Evolutionary conservation across 1,140 invertebrate species (phyloP), one percentile per base, ranked within the genome.

Genomic region (Anastatus disparis): DNA sequence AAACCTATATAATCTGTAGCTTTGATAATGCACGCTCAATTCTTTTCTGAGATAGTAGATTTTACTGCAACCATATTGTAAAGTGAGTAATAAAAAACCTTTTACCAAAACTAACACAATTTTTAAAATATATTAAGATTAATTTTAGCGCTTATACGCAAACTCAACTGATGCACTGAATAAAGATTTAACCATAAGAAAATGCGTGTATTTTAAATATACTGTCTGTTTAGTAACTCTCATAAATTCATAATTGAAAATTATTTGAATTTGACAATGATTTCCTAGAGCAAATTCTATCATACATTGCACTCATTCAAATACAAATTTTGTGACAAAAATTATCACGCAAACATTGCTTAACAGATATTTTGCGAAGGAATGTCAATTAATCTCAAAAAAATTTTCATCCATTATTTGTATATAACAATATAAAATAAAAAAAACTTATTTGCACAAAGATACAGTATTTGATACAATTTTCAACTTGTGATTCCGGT

Each of bases 341-440:
- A 38, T 38, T 38, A 38, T 38, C 35, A 38, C 35, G 17, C n/a
- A 46, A 24, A 42, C 44, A 44, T 66, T 42, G 48, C 24, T 40
- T 27, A 24, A 53, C 22, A 55, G 24, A 31, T 27, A 46, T 10
- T 46, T 46, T 20, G 27, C 24, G 2, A 44, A 38, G 20, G 29
- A 69, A 52, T 38, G 20, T 40, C 0, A 31, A 20, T 52, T 52
- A 22, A 69, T 62, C 52, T 52, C 31, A 61, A 61, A 42, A 46
- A 53, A 58, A 61, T 35, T 42, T 70, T 42, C 31, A 10, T 6
- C 22, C 17, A 58, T 17, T 20, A 17, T 27, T 70, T 70, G 79
- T 63, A 75, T 80, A 75, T 79, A 81, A 80, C 10, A 6, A 80
- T 80, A 80, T 76, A 78, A 76, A 78, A 76, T 74, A 76, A 75